phyloP scores from a whole-genome alignment of 2,113 vertebrate species.

The Grallaria varia region DNA sequence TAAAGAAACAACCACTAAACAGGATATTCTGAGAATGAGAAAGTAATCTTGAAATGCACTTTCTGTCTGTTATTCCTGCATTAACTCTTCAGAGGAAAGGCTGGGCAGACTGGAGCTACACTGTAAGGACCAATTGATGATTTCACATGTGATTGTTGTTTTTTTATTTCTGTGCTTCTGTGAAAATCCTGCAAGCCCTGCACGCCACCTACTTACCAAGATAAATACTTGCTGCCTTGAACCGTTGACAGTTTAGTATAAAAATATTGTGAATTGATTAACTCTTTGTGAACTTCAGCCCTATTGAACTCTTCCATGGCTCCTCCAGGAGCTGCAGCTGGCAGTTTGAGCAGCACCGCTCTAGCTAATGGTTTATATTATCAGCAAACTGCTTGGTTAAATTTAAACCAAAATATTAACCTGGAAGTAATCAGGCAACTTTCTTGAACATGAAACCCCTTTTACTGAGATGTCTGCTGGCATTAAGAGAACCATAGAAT shows the following conservation, averaged over 20 bases:
- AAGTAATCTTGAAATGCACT: background rate
- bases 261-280: background rate
- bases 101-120: background rate
- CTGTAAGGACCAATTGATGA: background rate
- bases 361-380: background rate
- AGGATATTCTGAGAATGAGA: background rate
- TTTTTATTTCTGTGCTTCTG: background rate
- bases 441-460: background rate
- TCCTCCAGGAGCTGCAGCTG: background rate
- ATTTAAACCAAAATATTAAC: background rate
- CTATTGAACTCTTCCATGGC: background rate
- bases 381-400: background rate
- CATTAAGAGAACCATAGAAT: background rate
- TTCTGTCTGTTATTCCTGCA: background rate
- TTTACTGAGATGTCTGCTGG: background rate
- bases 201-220: background rate
- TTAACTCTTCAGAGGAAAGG: background rate
- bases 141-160: background rate
- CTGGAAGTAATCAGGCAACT: background rate
- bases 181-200: background rate
- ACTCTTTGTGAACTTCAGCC: background rate
- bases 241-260: background rate
- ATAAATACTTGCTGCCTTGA: background rate
- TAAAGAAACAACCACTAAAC: background rate
- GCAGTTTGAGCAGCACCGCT: background rate